phyloP scores from a whole-genome alignment of 2,888 invertebrate genomes.

The Cordilura impudica region DNA sequence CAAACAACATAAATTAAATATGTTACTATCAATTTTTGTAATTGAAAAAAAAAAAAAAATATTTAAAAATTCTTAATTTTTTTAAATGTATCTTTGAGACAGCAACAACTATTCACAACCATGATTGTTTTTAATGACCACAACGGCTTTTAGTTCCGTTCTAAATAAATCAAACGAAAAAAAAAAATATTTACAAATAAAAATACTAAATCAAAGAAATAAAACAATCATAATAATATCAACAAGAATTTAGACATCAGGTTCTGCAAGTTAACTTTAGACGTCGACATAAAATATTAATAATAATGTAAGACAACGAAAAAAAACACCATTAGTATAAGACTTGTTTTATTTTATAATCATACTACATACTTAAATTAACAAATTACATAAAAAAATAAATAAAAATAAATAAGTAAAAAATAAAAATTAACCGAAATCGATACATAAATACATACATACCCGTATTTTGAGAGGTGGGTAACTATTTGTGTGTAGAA shows the following conservation, averaged over 20 bases:
- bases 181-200: conserved; percentile 20
- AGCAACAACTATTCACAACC: no score
- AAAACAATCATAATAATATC: not conserved
- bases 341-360: conserved; percentile 15
- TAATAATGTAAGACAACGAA: not conserved
- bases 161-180: conserved; percentile 51
- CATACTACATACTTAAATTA: conserved; percentile 41
- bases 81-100: no score
- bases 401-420: not conserved
- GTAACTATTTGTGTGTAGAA: no score
- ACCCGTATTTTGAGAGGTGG: not conserved
- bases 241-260: not conserved
- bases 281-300: not conserved
- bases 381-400: conserved; percentile 15
- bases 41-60: no score
- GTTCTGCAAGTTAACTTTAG: not conserved
- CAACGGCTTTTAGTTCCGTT: conserved; percentile 58
- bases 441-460: not conserved
- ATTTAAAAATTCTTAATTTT: no score
- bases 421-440: not conserved
- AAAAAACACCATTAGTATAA: not conserved
- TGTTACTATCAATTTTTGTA: no score
- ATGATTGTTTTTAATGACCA: not conserved
- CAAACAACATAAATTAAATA: no score
- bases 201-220: not conserved